These are phyloP conservation scores for Laothoe populi DNA, from an alignment of 2,888 invertebrate species.

Conservation along the genomic window DNA sequence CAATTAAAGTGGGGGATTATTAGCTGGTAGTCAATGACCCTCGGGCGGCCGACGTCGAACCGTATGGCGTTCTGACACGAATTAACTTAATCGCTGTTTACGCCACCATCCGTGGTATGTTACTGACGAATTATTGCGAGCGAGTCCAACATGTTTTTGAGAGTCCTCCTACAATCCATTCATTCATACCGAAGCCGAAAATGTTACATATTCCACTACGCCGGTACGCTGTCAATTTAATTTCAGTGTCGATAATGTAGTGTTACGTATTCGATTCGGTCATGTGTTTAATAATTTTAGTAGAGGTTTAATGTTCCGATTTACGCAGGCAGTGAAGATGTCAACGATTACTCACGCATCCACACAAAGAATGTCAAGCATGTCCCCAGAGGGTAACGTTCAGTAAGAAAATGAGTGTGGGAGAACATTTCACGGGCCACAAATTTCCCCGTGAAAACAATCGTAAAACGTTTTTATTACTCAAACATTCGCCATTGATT, in stretches of 20 bases:
- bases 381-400: conserved; percentile 61
- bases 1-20: conserved; percentile 60
- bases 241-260: neutral
- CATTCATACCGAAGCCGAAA: neutral
- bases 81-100: conserved; percentile 42
- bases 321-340: conserved; percentile 32
- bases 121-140: conserved; percentile 33
- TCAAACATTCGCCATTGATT: conserved; percentile 83
- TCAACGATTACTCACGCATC: conserved; percentile 41
- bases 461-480: conserved; percentile 83
- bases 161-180: neutral
- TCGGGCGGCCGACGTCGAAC: conserved; percentile 38
- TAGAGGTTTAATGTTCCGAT: neutral
- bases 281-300: neutral
- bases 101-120: conserved; percentile 32
- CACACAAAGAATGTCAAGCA: conserved; percentile 62
- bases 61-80: conserved; percentile 25
- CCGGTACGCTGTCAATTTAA: neutral
- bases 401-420: conserved; percentile 71
- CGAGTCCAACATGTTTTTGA: conserved; percentile 33
- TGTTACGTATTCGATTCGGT: neutral
- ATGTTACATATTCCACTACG: conserved; percentile 10
- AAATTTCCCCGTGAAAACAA: conserved; percentile 82
- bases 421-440: conserved; percentile 80
- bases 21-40: conserved; percentile 48